Evolutionary conservation across 1,140 invertebrate species (phyloP).

Genomic region (Orussus abietinus): DNA sequence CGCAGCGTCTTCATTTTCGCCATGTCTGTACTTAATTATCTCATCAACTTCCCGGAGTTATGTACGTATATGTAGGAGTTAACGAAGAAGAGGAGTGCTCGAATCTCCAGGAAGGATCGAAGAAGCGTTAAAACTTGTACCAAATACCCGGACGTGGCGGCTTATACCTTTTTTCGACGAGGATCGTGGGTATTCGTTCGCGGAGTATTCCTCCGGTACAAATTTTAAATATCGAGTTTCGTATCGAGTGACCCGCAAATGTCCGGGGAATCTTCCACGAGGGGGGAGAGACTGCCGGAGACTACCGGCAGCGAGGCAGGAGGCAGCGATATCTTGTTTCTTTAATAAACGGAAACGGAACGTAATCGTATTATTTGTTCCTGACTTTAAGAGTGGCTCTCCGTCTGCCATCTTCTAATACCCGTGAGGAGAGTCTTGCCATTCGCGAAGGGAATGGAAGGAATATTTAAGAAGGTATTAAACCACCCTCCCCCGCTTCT

Average conservation of each 20-base stretch:
- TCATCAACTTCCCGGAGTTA: too few species aligned
- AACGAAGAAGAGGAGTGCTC: too few species aligned
- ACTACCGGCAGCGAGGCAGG: conserved; percentile 22
- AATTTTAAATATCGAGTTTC: conserved; percentile 53
- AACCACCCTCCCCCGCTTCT: conserved; percentile 29
- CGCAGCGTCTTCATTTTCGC: too few species aligned
- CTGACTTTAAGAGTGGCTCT: conserved; percentile 39
- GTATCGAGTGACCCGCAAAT: conserved; percentile 34
- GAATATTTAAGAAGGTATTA: conserved; percentile 55
- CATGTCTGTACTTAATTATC: too few species aligned
- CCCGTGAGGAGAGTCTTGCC: conserved; percentile 17
- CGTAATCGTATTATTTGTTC: conserved; percentile 57
- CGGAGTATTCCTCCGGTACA: conserved; percentile 37
- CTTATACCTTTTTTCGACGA: conserved; percentile 27
- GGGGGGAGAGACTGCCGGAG: conserved; percentile 15
- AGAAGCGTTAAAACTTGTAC: conserved; percentile 38
- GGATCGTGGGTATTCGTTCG: conserved; percentile 14
- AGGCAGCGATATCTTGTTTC: conserved; percentile 52
- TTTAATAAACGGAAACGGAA: conserved; percentile 56
- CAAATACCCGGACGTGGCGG: conserved; percentile 42
- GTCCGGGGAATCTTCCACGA: conserved; percentile 13
- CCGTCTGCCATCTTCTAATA: conserved; percentile 27
- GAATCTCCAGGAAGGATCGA: too few species aligned
- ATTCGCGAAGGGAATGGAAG: conserved; percentile 33
- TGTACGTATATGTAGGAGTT: too few species aligned